Conservation (phyloP, 2,888 invertebrate genomes). For the Maniola hyperantus region DNA sequence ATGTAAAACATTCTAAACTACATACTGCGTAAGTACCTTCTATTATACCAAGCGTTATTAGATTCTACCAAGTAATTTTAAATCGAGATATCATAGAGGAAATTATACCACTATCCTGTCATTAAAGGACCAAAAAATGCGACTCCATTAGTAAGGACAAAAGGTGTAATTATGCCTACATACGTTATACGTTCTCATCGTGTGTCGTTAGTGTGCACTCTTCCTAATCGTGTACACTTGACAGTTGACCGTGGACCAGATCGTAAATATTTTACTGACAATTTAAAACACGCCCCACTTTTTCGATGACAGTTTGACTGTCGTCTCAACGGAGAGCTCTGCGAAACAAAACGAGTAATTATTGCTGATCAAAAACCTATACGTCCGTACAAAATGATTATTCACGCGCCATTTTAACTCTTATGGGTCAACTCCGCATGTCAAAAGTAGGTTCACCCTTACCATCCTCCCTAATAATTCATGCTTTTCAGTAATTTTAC, state of each 20-base stretch:
- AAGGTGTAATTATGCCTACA: conserved; percentile 45
- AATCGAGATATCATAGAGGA: conserved; percentile 22
- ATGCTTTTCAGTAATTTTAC: background rate
- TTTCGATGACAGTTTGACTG: background rate
- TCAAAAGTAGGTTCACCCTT: too few species aligned
- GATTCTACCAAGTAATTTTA: conserved; percentile 14
- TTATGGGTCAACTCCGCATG: too few species aligned
- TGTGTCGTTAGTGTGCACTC: conserved; percentile 54
- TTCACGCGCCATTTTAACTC: too few species aligned
- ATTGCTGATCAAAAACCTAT: too few species aligned
- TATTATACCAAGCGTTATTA: conserved; percentile 9
- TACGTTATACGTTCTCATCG: conserved; percentile 65
- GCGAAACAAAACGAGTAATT: too few species aligned
- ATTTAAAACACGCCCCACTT: conserved; percentile 10
- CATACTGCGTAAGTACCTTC: background rate
- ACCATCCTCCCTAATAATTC: too few species aligned
- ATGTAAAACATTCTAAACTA: background rate
- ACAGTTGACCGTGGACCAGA: conserved; percentile 31
- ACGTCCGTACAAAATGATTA: too few species aligned
- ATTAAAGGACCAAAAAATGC: conserved; percentile 36
- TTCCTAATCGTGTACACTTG: conserved; percentile 50
- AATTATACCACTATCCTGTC: conserved; percentile 19
- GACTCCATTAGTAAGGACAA: conserved; percentile 35
- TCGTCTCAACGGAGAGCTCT: too few species aligned
- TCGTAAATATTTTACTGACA: conserved; percentile 11